Evolutionary conservation across 2,113 vertebrate genomes (phyloP), one percentile per base, ranked within the genome.

Genomic region (Heterocephalus glaber): DNA sequence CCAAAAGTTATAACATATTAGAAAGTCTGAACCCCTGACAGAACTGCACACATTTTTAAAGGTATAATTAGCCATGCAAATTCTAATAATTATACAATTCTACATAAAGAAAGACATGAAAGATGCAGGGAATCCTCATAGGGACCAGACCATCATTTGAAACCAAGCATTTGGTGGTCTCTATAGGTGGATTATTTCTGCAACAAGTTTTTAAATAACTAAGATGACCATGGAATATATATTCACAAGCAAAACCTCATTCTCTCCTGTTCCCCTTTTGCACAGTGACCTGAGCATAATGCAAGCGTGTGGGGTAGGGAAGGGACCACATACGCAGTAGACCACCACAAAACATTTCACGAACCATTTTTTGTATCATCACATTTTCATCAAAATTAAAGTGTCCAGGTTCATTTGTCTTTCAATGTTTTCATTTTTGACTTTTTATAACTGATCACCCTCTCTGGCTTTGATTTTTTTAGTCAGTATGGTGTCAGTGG

Each of bases 331-430:
- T 65, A 86, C 5, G 35, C 13, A 52, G 11, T 9, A 93, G 49
- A 54, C 14, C 14, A 83, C 68, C 4, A 33, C 16, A 35, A 84
- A 44, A 84, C 2, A 2, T 14, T 80, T 77, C 54, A 54, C 92
- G 7, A 88, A 44, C 3, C 3, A 54, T 14, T 33, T 70, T 88
- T 81, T 38, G 70, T 77, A 89, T 65, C 70, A 60, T 72, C 44
- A 16, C 10, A 3, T 79, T 95, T 66, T 79, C 35, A 89, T 76
- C 74, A 86, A 66, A 54, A 83, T 2, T 91, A 89, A 95, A 93
- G 38, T 47, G 10, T 58, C 30, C 13, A 2, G 28, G 4, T 74
- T 86, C 72, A 72, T 58, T 33, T 80, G 24, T 56, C 6, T 92
- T 89, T 82, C 19, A 60, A 58, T 65, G 24, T 12, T 35, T 35